Percentiles rank a stretch among this genome's conserved stretches.
Evolutionary conservation across 2,888 invertebrate genomes (phyloP).

Genomic region (Osedax fenrisi): DNA sequence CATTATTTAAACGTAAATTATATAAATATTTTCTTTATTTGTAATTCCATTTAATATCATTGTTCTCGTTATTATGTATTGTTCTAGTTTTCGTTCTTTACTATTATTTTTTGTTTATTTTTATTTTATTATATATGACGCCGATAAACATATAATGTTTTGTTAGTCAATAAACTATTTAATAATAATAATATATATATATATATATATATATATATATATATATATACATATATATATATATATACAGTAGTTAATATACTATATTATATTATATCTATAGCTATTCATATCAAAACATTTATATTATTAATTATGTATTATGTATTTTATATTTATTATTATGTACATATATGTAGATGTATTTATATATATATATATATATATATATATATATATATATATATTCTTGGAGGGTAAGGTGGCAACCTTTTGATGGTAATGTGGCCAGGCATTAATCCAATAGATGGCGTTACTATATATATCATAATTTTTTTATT

Average conservation of each 20-base stretch:
- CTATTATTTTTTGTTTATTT: too few relatives aligned
- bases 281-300: neutral
- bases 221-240: neutral
- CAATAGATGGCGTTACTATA: too few relatives aligned
- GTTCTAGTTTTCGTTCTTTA: too few relatives aligned
- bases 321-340: neutral
- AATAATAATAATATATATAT: neutral
- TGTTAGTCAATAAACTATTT: neutral
- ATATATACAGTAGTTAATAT: neutral
- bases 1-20: too few relatives aligned
- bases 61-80: too few relatives aligned
- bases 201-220: neutral
- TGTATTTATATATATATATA: neutral
- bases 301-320: neutral
- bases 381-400: neutral
- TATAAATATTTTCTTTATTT: too few relatives aligned
- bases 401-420: too few relatives aligned
- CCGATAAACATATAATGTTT: neutral
- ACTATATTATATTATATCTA: neutral
- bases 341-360: neutral
- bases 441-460: too few relatives aligned
- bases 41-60: too few relatives aligned
- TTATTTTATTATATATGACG: too few relatives aligned
- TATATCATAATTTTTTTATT: too few relatives aligned
- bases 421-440: too few relatives aligned